Evolutionary conservation across 92 coral and sea anemone species (phyloP).

Genomic region (Epizoanthus illoricatus): DNA sequence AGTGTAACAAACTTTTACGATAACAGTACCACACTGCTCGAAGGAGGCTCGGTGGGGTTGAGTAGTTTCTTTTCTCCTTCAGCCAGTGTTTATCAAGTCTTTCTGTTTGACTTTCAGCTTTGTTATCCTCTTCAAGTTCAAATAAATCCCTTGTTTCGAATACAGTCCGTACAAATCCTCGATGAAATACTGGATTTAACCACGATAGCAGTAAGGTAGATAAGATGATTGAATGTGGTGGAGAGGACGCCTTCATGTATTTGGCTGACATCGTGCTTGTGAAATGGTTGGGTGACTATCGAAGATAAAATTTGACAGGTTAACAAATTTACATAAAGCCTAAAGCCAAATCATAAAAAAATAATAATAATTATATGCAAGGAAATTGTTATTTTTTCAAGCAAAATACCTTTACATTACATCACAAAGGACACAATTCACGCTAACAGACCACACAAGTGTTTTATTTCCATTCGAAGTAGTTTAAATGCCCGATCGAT

Average conservation of each 20-base stretch:
- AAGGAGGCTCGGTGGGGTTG: conserved; percentile 2
- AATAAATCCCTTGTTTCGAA: conserved; percentile 21
- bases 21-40: conserved; percentile 39
- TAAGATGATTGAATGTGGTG: conserved; percentile 22
- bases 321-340: too few species aligned
- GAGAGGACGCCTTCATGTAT: not conserved
- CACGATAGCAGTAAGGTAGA: conserved; percentile 20
- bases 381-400: too few species aligned
- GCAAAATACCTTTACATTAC: too few species aligned
- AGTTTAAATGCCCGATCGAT: too few species aligned
- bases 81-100: conserved; percentile 19
- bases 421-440: too few species aligned
- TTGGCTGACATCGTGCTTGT: conserved; percentile 23
- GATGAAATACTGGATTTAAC: conserved; percentile 29
- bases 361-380: too few species aligned
- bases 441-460: too few species aligned
- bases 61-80: not conserved
- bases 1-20: conserved; percentile 14
- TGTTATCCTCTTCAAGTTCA: conserved; percentile 19
- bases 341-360: too few species aligned
- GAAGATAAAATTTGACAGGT: not conserved
- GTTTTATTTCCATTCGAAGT: too few species aligned
- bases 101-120: conserved; percentile 4
- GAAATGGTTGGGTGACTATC: not conserved
- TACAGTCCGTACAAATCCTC: conserved; percentile 8